Evolutionary conservation across 2,113 vertebrate species (phyloP).

Genomic region (Nycticorax nycticorax): DNA sequence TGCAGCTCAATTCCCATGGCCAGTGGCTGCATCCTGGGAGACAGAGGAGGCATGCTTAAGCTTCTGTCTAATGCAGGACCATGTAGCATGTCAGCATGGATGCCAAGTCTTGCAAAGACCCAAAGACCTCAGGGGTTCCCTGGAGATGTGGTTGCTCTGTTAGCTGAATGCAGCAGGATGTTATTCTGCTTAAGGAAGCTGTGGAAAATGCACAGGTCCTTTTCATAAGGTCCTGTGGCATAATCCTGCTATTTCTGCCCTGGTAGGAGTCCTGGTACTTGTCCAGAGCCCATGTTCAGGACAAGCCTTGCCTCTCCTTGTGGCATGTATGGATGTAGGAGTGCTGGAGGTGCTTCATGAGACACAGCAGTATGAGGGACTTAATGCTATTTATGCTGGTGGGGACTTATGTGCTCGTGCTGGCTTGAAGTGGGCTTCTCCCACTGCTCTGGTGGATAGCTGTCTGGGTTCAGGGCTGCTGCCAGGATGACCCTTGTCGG

Average conservation of each 20-base stretch:
- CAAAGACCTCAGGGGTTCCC: background rate
- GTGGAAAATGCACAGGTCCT: background rate
- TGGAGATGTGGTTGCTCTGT: background rate
- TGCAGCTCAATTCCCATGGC: background rate
- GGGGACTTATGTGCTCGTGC: background rate
- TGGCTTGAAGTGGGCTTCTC: background rate
- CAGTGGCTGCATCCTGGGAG: background rate
- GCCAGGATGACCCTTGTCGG: background rate
- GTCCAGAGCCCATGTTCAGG: background rate
- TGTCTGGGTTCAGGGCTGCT: background rate
- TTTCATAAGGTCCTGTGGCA: background rate
- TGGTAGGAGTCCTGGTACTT: background rate
- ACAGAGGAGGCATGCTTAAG: background rate
- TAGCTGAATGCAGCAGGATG: background rate
- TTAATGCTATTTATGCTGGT: background rate
- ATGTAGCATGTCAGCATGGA: background rate
- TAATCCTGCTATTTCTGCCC: background rate
- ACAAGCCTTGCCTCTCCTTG: background rate
- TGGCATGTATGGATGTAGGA: background rate
- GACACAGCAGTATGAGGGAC: background rate
- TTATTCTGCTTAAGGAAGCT: background rate
- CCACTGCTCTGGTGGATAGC: background rate
- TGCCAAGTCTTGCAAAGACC: background rate
- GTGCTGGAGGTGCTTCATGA: background rate
- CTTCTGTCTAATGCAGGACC: background rate